Evolutionary conservation across 1,140 invertebrate genomes (phyloP).

Genomic region (Nasonia giraulti): DNA sequence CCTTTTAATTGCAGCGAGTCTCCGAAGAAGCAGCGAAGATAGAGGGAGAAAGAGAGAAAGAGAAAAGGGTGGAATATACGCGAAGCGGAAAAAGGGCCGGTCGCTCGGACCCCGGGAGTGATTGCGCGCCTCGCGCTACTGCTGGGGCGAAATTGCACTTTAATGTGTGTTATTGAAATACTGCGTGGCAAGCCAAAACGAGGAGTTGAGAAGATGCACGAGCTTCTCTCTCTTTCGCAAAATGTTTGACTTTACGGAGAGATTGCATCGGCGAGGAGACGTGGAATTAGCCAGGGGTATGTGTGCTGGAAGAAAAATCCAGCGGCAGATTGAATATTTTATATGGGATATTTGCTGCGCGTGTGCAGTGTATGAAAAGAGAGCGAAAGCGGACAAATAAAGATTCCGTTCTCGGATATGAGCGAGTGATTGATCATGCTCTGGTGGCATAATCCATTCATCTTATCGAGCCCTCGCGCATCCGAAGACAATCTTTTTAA

Average conservation of each 20-base stretch:
- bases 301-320: too few species aligned
- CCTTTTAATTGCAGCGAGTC: constrained; percentile 7
- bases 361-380: too few species aligned
- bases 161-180: constrained; percentile 44
- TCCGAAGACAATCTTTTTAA: constrained; percentile 17
- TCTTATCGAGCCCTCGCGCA: background rate
- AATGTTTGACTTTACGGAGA: constrained; percentile 9
- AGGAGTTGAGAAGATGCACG: constrained; percentile 13
- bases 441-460: background rate
- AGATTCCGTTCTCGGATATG: too few species aligned
- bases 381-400: too few species aligned
- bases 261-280: background rate
- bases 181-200: background rate
- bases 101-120: background rate
- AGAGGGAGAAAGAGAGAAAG: background rate
- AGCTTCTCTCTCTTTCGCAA: constrained; percentile 4
- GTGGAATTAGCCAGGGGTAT: background rate
- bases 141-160: constrained; percentile 21
- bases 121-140: background rate
- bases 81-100: constrained; percentile 2
- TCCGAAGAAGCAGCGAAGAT: background rate
- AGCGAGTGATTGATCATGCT: background rate
- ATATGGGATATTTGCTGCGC: too few species aligned
- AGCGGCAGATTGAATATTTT: too few species aligned
- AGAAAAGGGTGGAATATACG: background rate